A percentile compares a stretch with the other conserved stretches of the same genome.
Conservation (phyloP, 2,113 vertebrate genomes). For the Xenopus borealis region DNA sequence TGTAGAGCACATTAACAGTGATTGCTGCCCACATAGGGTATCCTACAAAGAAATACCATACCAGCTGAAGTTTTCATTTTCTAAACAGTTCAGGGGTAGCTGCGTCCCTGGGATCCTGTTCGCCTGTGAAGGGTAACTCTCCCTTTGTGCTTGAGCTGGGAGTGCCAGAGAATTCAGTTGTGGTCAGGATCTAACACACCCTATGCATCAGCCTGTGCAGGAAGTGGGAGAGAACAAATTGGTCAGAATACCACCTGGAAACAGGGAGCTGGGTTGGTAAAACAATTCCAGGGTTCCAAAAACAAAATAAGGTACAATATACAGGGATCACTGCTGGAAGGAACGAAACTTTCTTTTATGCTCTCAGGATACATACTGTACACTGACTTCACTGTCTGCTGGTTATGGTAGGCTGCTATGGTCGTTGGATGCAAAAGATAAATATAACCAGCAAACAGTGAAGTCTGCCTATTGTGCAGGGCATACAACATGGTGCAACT, state of each 20-base stretch:
- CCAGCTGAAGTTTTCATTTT: no score
- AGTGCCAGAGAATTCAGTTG: slow-evolving; percentile 16
- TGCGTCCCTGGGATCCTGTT: background rate
- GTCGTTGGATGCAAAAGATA: no score
- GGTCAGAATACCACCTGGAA: slow-evolving; percentile 15
- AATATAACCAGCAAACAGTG: no score
- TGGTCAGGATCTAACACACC: slow-evolving; percentile 36
- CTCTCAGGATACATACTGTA: no score
- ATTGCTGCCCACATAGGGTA: no score
- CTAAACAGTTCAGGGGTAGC: no score
- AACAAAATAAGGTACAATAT: slow-evolving; percentile 10
- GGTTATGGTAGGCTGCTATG: no score
- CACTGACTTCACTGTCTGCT: no score
- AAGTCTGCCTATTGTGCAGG: no score
- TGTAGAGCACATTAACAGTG: no score
- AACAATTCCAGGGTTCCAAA: slow-evolving; percentile 21
- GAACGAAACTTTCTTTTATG: background rate
- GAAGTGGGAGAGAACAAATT: slow-evolving; percentile 27
- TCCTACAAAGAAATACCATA: no score
- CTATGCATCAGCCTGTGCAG: slow-evolving; percentile 7
- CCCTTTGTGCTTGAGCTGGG: slow-evolving; percentile 21
- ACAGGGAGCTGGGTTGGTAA: slow-evolving; percentile 20
- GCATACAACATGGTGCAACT: no score
- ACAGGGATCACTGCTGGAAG: slow-evolving; percentile 1
- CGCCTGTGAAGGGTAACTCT: background rate